Evolutionary conservation across 1,140 invertebrate species (phyloP).

Genomic region (Drosophila pallidifrons): DNA sequence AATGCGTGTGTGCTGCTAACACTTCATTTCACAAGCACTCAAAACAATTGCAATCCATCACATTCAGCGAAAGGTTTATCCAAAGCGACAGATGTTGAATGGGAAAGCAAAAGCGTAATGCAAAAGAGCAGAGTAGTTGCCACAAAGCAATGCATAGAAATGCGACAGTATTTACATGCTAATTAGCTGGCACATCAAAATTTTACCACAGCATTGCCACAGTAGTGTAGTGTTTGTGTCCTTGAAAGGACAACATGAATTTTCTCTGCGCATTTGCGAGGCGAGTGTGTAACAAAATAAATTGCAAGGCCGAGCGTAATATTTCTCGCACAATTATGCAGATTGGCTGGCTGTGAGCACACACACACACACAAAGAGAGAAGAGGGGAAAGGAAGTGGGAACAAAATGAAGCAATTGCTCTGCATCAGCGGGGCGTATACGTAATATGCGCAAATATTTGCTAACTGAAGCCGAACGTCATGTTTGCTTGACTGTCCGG

Average conservation of each 20-base stretch:
- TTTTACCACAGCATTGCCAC: slow-evolving; percentile 10
- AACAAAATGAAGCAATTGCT: slow-evolving; percentile 28
- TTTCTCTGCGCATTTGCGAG: slow-evolving; percentile 8
- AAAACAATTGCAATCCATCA: slow-evolving; percentile 46
- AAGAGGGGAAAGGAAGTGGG: not conserved
- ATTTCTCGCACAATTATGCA: slow-evolving; percentile 75
- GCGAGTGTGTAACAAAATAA: slow-evolving; percentile 36
- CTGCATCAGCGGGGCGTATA: slow-evolving; percentile 36
- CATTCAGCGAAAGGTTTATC: slow-evolving; percentile 26
- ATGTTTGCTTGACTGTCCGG: slow-evolving; percentile 48
- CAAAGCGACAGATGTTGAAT: slow-evolving; percentile 43
- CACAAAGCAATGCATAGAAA: slow-evolving; percentile 48
- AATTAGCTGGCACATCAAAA: slow-evolving; percentile 69
- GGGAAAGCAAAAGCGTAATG: slow-evolving; percentile 16
- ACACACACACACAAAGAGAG: not conserved
- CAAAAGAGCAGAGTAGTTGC: slow-evolving; percentile 18
- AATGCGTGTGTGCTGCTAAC: slow-evolving; percentile 49
- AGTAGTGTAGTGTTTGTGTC: slow-evolving; percentile 39
- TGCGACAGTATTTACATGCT: slow-evolving; percentile 72
- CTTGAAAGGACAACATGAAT: slow-evolving; percentile 58
- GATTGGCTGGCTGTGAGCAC: slow-evolving; percentile 51
- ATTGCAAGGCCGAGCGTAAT: slow-evolving; percentile 46
- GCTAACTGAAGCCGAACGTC: slow-evolving; percentile 53
- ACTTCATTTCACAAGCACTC: slow-evolving; percentile 46
- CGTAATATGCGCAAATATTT: slow-evolving; percentile 72